Evolutionary conservation across 2,113 vertebrate species (phyloP).

Genomic region (Austrofundulus limnaeus): DNA sequence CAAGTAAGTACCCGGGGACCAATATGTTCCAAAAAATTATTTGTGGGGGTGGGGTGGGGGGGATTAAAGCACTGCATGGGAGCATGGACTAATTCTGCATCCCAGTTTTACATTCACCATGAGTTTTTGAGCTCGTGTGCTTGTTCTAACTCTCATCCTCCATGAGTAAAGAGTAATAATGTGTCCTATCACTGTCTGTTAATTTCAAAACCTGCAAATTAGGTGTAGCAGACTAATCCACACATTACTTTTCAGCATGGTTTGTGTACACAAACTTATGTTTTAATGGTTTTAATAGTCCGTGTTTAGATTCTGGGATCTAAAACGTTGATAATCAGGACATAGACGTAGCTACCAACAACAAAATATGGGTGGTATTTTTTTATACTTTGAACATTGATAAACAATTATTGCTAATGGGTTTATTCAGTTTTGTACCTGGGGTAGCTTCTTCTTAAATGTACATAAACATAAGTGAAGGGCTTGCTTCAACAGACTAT

Average conservation of each 20-base stretch:
- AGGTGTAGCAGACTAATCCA: slow-evolving; percentile 28
- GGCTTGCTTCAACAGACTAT: slow-evolving; percentile 3
- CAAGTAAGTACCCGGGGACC: slow-evolving; percentile 78
- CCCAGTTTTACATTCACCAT: slow-evolving; percentile 62
- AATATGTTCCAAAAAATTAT: neutral
- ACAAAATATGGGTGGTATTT: slow-evolving; percentile 33
- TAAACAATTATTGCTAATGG: too few relatives aligned
- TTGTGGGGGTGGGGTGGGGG: too few relatives aligned
- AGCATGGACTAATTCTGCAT: slow-evolving; percentile 78
- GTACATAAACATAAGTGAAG: slow-evolving; percentile 46
- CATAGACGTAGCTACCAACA: slow-evolving; percentile 26
- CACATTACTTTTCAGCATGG: slow-evolving; percentile 27
- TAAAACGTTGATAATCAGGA: slow-evolving; percentile 25
- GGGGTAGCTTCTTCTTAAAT: slow-evolving; percentile 37
- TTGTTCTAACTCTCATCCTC: slow-evolving; percentile 50
- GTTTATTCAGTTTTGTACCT: too few relatives aligned
- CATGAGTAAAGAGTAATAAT: slow-evolving; percentile 37
- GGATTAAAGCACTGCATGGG: slow-evolving; percentile 52
- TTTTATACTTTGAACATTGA: slow-evolving; percentile 18
- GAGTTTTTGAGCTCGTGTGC: slow-evolving; percentile 39
- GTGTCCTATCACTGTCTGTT: slow-evolving; percentile 27
- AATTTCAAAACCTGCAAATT: slow-evolving; percentile 20
- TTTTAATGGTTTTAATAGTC: slow-evolving; percentile 50
- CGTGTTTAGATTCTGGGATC: slow-evolving; percentile 9
- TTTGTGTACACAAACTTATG: slow-evolving; percentile 35